These are phyloP conservation scores for Schizopygopsis malacanthus DNA, from an alignment of 2,797 vertebrate genomes.

Conservation along the genomic window DNA sequence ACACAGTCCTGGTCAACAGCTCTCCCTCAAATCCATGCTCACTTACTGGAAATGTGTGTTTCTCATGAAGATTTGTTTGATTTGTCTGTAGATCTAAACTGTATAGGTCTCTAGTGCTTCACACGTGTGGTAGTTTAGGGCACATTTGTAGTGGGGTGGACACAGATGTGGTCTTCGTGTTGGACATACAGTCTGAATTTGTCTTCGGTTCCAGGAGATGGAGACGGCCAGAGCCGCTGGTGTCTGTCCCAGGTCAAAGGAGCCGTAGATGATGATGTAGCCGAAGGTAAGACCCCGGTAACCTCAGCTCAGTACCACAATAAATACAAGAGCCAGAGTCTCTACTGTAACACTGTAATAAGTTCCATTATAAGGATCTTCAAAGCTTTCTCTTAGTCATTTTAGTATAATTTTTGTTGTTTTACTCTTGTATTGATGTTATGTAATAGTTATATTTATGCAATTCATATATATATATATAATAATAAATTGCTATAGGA, in stretches of 20 bases:
- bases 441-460: background rate
- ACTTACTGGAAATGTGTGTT: background rate
- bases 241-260: conserved; percentile 93
- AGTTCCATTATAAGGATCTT: too few relatives aligned
- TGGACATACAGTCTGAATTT: conserved; percentile 43
- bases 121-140: background rate
- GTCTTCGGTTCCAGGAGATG: conserved; percentile 80
- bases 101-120: background rate
- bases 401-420: background rate
- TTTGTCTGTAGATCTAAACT: background rate
- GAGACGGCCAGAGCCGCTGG: conserved; percentile 85
- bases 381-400: background rate
- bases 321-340: background rate
- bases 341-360: background rate
- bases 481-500: background rate
- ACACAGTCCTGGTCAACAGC: background rate
- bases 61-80: background rate
- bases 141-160: background rate
- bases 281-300: conserved; percentile 81
- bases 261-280: conserved; percentile 88
- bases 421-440: background rate
- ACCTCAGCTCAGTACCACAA: background rate
- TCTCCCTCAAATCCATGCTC: background rate
- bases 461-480: background rate
- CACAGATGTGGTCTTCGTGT: conserved; percentile 40